A percentile compares a stretch with the other conserved stretches of the same genome.
phyloP scores from a whole-genome alignment of 2,888 invertebrate genomes.

The Embidobia sp. region DNA sequence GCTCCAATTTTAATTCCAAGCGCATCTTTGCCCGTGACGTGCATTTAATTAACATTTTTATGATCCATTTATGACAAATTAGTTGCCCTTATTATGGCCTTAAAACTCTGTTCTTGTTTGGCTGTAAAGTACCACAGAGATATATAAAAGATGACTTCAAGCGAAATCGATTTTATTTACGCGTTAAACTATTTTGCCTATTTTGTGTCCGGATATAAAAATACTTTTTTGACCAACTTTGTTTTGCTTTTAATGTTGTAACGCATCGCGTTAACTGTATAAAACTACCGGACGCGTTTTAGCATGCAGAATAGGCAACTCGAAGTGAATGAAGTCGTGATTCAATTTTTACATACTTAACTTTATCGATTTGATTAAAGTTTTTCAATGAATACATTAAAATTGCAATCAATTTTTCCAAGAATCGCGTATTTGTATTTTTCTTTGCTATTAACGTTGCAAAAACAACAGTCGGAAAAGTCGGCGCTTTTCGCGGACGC shows the following conservation, averaged over 20 bases:
- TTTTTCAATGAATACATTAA: background rate
- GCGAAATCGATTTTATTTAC: too few relatives aligned
- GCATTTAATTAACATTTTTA: constrained; percentile 21
- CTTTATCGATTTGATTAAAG: constrained; percentile 13
- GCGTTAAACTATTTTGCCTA: constrained; percentile 7
- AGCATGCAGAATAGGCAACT: background rate
- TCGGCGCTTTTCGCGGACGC: too few relatives aligned
- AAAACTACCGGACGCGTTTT: constrained; percentile 13
- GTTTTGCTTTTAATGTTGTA: background rate
- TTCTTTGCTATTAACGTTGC: too few relatives aligned
- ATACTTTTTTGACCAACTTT: background rate
- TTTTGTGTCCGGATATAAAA: background rate
- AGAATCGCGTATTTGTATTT: too few relatives aligned
- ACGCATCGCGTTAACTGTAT: constrained; percentile 10
- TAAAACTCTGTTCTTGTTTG: background rate
- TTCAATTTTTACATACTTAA: constrained; percentile 3
- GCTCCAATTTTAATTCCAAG: constrained; percentile 15
- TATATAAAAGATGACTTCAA: too few relatives aligned
- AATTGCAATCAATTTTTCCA: too few relatives aligned
- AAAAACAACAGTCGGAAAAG: too few relatives aligned
- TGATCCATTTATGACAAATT: constrained; percentile 18
- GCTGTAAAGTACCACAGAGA: too few relatives aligned
- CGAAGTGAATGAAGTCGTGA: constrained; percentile 1
- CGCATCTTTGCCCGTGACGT: background rate
- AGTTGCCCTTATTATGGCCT: constrained; percentile 1